Evolutionary conservation across 2,113 vertebrate species (phyloP).

Genomic region (Chloroceryle aenea): DNA sequence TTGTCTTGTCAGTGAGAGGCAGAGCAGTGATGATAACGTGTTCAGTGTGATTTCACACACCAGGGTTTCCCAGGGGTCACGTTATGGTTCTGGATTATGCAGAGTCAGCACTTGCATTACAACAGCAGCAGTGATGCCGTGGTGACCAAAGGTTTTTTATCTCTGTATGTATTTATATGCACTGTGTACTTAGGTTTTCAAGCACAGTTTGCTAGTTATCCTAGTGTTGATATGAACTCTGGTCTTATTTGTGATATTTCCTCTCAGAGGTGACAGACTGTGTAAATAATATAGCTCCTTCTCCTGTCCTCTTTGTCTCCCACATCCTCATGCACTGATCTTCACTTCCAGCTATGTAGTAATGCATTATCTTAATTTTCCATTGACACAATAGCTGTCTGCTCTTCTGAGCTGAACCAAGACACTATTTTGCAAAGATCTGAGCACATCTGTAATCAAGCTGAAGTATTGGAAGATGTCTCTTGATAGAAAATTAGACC

Average conservation of each 20-base stretch:
- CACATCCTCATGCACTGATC: not conserved
- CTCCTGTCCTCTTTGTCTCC: not conserved
- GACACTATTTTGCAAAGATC: not conserved
- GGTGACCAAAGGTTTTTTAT: not conserved
- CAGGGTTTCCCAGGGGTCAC: not conserved
- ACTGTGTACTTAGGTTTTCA: not conserved
- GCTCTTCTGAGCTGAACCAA: not conserved
- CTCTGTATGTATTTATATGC: accelerated
- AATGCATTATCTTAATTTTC: not conserved
- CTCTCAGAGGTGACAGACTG: not conserved
- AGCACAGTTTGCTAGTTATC: not conserved
- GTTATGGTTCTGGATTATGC: not conserved
- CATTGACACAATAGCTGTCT: not conserved
- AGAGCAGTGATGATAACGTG: not conserved
- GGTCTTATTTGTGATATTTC: not conserved
- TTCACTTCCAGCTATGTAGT: not conserved
- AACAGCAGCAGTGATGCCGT: not conserved
- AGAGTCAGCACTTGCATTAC: not conserved
- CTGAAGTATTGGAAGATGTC: not conserved
- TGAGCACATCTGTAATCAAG: not conserved
- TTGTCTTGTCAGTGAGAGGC: not conserved
- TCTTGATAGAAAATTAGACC: not conserved
- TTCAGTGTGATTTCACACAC: not conserved
- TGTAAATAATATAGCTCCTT: not conserved
- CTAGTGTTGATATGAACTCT: not conserved